These are phyloP conservation scores for Cheilosia grossa DNA, from an alignment of 2,888 invertebrate genomes.

Conservation along the genomic window DNA sequence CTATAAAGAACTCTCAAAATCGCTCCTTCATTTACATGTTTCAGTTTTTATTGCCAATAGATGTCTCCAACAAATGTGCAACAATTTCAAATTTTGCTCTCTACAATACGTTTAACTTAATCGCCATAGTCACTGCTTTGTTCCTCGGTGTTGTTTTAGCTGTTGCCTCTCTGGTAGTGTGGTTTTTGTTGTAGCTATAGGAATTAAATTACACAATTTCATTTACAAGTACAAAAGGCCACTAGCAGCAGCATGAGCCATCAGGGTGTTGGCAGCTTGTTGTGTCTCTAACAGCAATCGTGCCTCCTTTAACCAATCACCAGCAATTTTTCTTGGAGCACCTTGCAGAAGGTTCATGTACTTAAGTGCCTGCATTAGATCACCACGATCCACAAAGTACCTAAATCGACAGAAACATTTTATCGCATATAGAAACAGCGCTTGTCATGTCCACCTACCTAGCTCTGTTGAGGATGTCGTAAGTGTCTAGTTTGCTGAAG, in stretches of 20 bases:
- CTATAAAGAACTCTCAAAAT: background rate
- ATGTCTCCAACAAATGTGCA: slow-evolving; percentile 24
- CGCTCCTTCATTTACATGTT: slow-evolving; percentile 8
- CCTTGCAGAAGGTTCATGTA: slow-evolving; percentile 95
- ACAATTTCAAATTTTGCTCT: slow-evolving; percentile 13
- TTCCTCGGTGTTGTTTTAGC: slow-evolving; percentile 4
- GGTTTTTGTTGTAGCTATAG: slow-evolving; percentile 16
- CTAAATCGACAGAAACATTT: slow-evolving; percentile 82
- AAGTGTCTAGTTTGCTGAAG: slow-evolving; percentile 90
- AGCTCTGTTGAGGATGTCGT: slow-evolving; percentile 94
- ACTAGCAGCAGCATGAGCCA: slow-evolving; percentile 94
- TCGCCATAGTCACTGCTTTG: background rate
- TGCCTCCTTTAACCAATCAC: slow-evolving; percentile 94
- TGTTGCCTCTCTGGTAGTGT: slow-evolving; percentile 13
- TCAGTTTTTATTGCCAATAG: slow-evolving; percentile 43
- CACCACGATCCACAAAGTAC: slow-evolving; percentile 94
- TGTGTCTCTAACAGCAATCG: slow-evolving; percentile 92
- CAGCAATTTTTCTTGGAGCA: slow-evolving; percentile 92
- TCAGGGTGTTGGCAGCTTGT: slow-evolving; percentile 94
- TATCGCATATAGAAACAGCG: background rate
- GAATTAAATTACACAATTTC: slow-evolving; percentile 24
- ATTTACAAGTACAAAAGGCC: slow-evolving; percentile 82
- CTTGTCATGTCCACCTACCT: slow-evolving; percentile 84
- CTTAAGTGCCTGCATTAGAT: slow-evolving; percentile 92
- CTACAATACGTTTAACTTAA: slow-evolving; percentile 35